A percentile compares a stretch with the other conserved stretches of the same genome.
phyloP scores from a whole-genome alignment of 2,888 invertebrate species.

The Agrochola macilenta region DNA sequence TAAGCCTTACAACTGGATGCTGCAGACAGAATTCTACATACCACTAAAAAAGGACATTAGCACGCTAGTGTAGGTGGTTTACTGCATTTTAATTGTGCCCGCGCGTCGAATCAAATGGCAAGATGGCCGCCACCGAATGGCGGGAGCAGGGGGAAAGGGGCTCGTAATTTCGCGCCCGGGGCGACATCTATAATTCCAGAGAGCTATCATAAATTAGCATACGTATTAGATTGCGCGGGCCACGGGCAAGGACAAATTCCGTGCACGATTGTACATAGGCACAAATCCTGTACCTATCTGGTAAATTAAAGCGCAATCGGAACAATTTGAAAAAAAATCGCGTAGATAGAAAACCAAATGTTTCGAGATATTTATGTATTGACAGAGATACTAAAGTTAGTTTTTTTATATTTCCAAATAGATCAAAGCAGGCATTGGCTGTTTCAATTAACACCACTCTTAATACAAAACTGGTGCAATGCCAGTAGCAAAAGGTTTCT shows the following conservation, averaged over 20 bases:
- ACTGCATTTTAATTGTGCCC: slow-evolving; percentile 78
- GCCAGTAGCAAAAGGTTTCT: neutral
- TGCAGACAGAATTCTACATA: slow-evolving; percentile 35
- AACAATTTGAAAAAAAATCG: slow-evolving; percentile 37
- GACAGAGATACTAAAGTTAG: neutral
- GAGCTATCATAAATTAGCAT: slow-evolving; percentile 89
- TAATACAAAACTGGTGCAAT: neutral
- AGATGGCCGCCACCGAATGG: slow-evolving; percentile 81
- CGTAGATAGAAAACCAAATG: neutral
- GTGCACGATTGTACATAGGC: slow-evolving; percentile 79
- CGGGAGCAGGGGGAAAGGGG: slow-evolving; percentile 70
- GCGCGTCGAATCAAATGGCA: slow-evolving; percentile 80
- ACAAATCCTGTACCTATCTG: slow-evolving; percentile 70
- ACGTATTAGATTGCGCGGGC: slow-evolving; percentile 86
- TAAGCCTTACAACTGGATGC: slow-evolving; percentile 27
- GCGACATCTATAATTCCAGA: slow-evolving; percentile 89
- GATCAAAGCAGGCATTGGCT: neutral
- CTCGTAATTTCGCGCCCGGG: slow-evolving; percentile 84
- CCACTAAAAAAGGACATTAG: slow-evolving; percentile 76
- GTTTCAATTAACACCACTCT: neutral
- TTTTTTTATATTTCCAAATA: neutral
- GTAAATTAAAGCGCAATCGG: slow-evolving; percentile 70
- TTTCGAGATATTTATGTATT: neutral
- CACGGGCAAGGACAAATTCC: slow-evolving; percentile 79
- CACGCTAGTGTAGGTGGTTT: slow-evolving; percentile 58